Conservation (phyloP, 1,140 invertebrate species). For the Eumaeus atala region DNA sequence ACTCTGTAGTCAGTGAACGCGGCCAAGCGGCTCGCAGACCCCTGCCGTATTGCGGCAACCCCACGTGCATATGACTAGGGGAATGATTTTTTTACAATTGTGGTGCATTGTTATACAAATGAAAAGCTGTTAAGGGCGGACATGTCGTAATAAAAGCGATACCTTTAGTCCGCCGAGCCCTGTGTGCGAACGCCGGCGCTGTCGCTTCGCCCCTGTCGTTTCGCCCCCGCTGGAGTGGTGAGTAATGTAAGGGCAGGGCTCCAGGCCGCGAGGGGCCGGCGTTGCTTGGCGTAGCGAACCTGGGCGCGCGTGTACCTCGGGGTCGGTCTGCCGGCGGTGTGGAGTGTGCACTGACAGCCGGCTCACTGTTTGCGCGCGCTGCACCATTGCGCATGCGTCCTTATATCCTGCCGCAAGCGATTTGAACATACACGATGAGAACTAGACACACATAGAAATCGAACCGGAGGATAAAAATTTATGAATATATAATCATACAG, state of each 20-base stretch:
- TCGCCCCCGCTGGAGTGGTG: constrained; percentile 36
- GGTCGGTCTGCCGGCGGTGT: constrained; percentile 64
- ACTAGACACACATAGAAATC: constrained; percentile 12
- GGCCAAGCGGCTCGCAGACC: no score
- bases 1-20: no score
- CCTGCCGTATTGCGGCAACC: no score
- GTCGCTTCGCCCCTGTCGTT: constrained; percentile 19
- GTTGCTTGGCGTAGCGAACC: constrained; percentile 54
- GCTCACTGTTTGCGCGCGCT: constrained; percentile 50
- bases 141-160: no score
- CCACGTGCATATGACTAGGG: no score
- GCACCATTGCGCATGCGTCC: constrained; percentile 53
- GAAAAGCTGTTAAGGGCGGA: not conserved
- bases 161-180: constrained; percentile 61
- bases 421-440: constrained; percentile 29
- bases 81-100: no score
- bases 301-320: constrained; percentile 54
- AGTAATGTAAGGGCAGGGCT: constrained; percentile 44
- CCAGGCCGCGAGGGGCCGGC: constrained; percentile 62
- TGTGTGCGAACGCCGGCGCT: constrained; percentile 60
- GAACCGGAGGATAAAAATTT: not conserved
- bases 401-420: constrained; percentile 41
- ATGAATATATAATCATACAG: not conserved
- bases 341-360: constrained; percentile 40
- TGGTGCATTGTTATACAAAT: no score